Evolutionary conservation across 2,888 invertebrate genomes (phyloP).

Genomic region (Atrina japonica): DNA sequence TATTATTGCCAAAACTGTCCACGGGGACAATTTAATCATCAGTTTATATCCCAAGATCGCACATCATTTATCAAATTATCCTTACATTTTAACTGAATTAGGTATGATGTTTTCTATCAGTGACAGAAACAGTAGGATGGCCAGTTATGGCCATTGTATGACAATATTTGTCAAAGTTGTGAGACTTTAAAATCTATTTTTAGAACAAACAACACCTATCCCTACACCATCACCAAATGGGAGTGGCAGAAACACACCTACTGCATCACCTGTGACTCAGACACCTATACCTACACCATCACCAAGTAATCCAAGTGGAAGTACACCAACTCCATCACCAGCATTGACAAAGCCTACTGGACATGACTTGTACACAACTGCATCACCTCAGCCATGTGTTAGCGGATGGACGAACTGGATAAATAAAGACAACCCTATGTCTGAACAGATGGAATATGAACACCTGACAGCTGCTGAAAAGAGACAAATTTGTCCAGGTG

Average conservation of each 20-base stretch:
- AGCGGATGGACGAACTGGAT: constrained; percentile 64
- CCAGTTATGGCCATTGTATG: too few relatives aligned
- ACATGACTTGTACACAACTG: not conserved
- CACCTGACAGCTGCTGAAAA: constrained; percentile 52
- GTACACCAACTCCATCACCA: not conserved
- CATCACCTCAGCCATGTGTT: not conserved
- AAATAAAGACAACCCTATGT: constrained; percentile 61
- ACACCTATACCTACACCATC: constrained; percentile 3
- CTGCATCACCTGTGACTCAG: not conserved
- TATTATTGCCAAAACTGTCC: too few relatives aligned
- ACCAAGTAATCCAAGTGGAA: not conserved
- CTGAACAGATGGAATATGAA: constrained; percentile 59
- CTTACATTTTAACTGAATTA: too few relatives aligned
- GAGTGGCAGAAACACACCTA: not conserved
- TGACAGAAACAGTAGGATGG: too few relatives aligned
- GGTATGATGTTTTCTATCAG: too few relatives aligned
- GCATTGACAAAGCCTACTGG: constrained; percentile 9
- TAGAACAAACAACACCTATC: too few relatives aligned
- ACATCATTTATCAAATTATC: too few relatives aligned
- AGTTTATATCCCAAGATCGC: too few relatives aligned
- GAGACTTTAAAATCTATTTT: too few relatives aligned
- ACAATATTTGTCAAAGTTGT: too few relatives aligned
- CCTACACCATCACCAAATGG: not conserved
- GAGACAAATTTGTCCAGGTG: constrained; percentile 64
- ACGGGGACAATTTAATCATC: too few relatives aligned